A percentile compares a stretch with the other conserved stretches of the same genome.
Evolutionary conservation across 2,797 vertebrate genomes (phyloP).

Genomic region (Macroramphosus scolopax): DNA sequence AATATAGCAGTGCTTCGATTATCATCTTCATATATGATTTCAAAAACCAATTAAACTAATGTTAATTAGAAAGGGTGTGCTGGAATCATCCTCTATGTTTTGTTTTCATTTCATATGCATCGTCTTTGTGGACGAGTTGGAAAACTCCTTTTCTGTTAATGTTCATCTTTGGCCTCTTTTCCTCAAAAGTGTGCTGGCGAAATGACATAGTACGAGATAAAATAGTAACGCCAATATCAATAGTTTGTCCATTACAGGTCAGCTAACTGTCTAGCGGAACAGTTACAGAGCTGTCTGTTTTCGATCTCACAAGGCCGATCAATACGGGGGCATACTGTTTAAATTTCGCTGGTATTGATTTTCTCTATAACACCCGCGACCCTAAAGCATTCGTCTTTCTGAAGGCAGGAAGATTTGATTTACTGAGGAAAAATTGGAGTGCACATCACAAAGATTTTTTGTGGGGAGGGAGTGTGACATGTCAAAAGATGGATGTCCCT

Average conservation of each 20-base stretch:
- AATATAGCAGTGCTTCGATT: too few relatives aligned
- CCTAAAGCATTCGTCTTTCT: constrained; percentile 98
- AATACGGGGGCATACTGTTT: constrained; percentile 99
- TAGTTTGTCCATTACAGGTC: constrained; percentile 99
- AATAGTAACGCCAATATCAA: constrained; percentile 99
- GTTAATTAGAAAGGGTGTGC: too few relatives aligned
- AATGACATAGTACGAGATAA: constrained; percentile 96
- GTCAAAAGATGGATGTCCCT: constrained; percentile 98
- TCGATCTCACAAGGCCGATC: constrained; percentile 98
- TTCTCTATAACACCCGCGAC: constrained; percentile 95
- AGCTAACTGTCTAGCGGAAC: constrained; percentile 98
- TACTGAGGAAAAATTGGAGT: constrained; percentile 99
- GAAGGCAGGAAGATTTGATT: constrained; percentile 99
- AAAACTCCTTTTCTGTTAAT: constrained; percentile 8
- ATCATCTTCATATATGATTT: too few relatives aligned
- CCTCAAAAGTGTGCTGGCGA: constrained; percentile 65
- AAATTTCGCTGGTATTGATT: constrained; percentile 99
- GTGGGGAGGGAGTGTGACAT: constrained; percentile 90
- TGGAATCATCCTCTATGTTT: too few relatives aligned
- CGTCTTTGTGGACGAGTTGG: constrained; percentile 6
- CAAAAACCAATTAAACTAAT: too few relatives aligned
- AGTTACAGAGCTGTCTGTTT: constrained; percentile 99
- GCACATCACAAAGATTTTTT: constrained; percentile 99
- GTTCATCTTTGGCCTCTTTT: constrained; percentile 31
- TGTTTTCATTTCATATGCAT: too few relatives aligned